Conservation (phyloP, 1,140 invertebrate genomes). For the Diuraphis noxia region DNA sequence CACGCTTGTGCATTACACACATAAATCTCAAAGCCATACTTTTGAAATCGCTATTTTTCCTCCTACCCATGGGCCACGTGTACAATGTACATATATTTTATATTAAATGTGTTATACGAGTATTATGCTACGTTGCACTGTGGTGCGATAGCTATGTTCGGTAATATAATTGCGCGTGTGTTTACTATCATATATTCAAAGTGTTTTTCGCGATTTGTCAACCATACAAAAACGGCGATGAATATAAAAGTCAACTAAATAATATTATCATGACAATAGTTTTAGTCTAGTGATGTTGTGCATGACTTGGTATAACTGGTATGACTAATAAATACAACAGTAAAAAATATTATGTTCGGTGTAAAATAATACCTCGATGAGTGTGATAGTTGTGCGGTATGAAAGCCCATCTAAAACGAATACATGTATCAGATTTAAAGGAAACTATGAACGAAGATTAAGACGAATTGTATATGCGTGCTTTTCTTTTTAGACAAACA, state of each 20-base stretch:
- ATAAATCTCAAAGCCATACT: not conserved
- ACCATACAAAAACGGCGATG: not conserved
- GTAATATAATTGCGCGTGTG: not conserved
- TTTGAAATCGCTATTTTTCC: not conserved
- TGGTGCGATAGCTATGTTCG: not conserved
- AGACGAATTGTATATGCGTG: not conserved
- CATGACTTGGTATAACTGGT: not conserved
- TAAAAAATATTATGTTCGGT: not conserved
- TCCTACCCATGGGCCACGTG: not conserved
- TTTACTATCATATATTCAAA: not conserved
- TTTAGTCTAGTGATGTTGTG: not conserved
- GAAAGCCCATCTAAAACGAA: not conserved
- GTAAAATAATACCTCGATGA: not conserved
- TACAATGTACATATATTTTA: not conserved
- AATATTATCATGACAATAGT: not conserved
- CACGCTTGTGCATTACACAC: not conserved
- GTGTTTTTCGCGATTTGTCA: not conserved
- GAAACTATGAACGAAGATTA: not conserved
- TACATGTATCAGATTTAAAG: not conserved
- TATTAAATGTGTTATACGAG: not conserved
- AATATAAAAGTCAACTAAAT: not conserved
- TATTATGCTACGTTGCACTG: not conserved
- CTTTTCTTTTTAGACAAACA: not conserved
- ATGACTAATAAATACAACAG: not conserved
- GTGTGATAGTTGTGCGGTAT: not conserved